Evolutionary conservation across 2,113 vertebrate species (phyloP).

Genomic region (Mus musculus): GRCm39 chr8:49610501-49611000

Average conservation of each 20-base stretch:
- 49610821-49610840: neutral
- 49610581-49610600: neutral
- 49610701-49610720: neutral
- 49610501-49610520: neutral
- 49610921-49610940: neutral
- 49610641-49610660: constrained; percentile 22
- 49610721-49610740: neutral
- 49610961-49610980: neutral
- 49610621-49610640: constrained; percentile 49
- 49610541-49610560: constrained; percentile 61
- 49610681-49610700: constrained; percentile 54
- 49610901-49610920: neutral
- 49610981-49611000: neutral
- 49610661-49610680: constrained; percentile 46
- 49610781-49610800: constrained; percentile 45
- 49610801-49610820: constrained; percentile 48
- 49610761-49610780: constrained; percentile 66
- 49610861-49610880: constrained; percentile 14
- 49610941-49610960: neutral
- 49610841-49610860: constrained; percentile 51
- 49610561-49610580: constrained; percentile 58
- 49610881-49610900: constrained; percentile 51
- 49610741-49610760: constrained; percentile 39
- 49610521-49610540: constrained; percentile 53
- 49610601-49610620: constrained; percentile 51